Evolutionary conservation across 2,797 vertebrate species (phyloP).

Genomic region (Spatula clypeata): DNA sequence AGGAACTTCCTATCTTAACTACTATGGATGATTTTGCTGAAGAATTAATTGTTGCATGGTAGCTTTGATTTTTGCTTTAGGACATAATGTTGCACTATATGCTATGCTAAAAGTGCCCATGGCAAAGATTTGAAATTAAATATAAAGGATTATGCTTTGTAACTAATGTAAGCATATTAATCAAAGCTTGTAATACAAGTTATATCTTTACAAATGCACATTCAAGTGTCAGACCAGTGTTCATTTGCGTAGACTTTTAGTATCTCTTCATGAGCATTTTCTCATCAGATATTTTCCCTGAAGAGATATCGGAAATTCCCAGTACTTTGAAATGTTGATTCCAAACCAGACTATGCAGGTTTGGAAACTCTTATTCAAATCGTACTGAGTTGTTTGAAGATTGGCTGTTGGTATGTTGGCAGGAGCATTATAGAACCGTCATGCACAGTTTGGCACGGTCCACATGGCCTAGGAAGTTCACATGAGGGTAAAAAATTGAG

Average conservation of each 20-base stretch:
- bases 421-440: background rate
- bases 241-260: background rate
- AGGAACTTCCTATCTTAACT: background rate
- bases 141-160: background rate
- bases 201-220: background rate
- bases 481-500: background rate
- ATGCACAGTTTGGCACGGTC: background rate
- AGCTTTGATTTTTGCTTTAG: conserved; percentile 21
- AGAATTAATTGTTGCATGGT: background rate
- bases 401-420: background rate
- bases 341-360: background rate
- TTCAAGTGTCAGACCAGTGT: background rate
- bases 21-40: background rate
- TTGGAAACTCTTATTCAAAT: background rate
- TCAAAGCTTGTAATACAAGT: conserved; percentile 45
- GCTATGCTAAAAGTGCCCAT: background rate
- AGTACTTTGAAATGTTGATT: background rate
- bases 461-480: background rate
- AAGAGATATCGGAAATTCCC: background rate
- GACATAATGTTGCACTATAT: background rate
- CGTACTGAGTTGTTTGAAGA: background rate
- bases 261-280: background rate
- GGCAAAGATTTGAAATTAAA: background rate
- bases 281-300: background rate
- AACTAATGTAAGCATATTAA: background rate